Evolutionary conservation across 2,113 vertebrate species (phyloP), one percentile per base, ranked within the genome.

Genomic region (Harpagus bidentatus): DNA sequence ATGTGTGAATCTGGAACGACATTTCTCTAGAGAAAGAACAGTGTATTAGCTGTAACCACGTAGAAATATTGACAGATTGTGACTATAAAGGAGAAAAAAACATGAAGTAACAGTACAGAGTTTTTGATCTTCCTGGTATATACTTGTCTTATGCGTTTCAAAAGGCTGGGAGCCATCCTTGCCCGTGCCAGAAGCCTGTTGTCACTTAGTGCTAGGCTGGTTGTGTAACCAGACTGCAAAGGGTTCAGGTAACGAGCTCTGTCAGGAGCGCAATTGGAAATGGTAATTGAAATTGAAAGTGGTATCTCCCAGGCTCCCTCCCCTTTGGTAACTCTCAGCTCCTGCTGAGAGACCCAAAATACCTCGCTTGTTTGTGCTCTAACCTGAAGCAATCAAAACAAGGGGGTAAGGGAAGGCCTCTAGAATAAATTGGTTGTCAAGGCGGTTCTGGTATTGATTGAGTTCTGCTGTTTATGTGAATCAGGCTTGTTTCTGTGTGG

Each of bases 251-350:
- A 97, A 98, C 32, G 52, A 97, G 88, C 77, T 86, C 82, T 96
- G 97, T 77, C 83, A 97, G 70, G 56, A 96, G 66, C 7, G 5
- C 77, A 76, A 77, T 50, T 96, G 90, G 82, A 96, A 94, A 97
- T 96, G 93, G 94, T 96, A 97, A 98, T 94, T 97, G 93, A 95
- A 97, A 98, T 90, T 96, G 94, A 96, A 97, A 98, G 90, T 34
- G 12, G 78, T 71, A 67, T 96, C 96, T 97, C 78, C 87, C 28
- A 10, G 72, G 77, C 80, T 97, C 53, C 73, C 90, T 96, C 67
- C 77, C 73, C 90, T 96, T 94, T 26, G 26, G 71, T 76, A 95
- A 62, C 56, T 88, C 94, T 95, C 70, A 42, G 93, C 88, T 95
- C 79, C 93, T 76, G 61, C 71, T 58, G 9, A 3, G 73, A 94